phyloP scores from a whole-genome alignment of 2,113 vertebrate species.

The Ciconia maguari region DNA sequence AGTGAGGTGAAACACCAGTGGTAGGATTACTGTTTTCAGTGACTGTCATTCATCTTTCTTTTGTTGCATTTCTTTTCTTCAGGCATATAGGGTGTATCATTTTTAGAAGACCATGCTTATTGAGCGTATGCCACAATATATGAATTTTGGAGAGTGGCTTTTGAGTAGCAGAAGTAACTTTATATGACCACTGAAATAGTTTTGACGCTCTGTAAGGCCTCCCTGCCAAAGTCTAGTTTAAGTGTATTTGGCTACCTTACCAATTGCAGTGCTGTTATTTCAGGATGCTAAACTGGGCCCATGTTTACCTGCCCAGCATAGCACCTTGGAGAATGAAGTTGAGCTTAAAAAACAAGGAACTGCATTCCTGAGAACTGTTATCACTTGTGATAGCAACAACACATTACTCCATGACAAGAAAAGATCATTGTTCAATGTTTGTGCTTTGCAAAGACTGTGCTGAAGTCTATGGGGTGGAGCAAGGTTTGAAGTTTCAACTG shows the following conservation, averaged over 20 bases:
- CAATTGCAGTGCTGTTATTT: background rate
- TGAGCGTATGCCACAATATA: background rate
- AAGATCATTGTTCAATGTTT: background rate
- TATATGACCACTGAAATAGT: fast-evolving
- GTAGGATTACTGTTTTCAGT: background rate
- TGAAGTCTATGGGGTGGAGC: background rate
- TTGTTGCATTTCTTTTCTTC: background rate
- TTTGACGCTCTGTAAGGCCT: background rate
- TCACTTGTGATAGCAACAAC: background rate
- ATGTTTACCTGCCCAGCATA: background rate
- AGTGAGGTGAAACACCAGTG: background rate
- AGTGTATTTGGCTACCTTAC: background rate
- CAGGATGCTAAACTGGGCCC: background rate
- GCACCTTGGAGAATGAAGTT: background rate
- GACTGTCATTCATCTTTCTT: background rate
- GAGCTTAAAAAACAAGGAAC: background rate
- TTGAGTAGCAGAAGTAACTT: background rate
- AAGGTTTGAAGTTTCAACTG: background rate
- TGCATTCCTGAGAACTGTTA: background rate
- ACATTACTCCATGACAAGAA: background rate
- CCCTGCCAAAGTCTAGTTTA: background rate
- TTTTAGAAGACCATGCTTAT: background rate
- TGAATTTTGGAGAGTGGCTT: background rate
- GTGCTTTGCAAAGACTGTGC: background rate
- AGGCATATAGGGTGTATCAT: background rate